phyloP scores from a whole-genome alignment of 2,797 vertebrate genomes.

The Gymnoscopelus braueri region DNA sequence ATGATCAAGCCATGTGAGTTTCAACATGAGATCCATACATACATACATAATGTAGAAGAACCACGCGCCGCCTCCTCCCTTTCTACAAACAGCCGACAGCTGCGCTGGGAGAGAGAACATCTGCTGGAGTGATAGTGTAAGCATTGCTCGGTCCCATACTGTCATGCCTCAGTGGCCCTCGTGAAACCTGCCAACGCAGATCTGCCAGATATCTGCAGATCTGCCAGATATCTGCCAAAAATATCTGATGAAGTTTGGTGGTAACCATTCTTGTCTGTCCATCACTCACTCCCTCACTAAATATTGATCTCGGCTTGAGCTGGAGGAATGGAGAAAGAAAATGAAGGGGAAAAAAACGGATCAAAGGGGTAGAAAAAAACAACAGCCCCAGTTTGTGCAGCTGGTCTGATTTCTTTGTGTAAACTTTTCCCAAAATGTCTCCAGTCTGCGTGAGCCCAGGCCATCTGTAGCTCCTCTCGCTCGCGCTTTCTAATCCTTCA shows the following conservation, averaged over 20 bases:
- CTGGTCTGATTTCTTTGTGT: slow-evolving; percentile 68
- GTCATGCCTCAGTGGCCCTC: slow-evolving; percentile 66
- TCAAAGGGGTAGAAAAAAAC: slow-evolving; percentile 35
- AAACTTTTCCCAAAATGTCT: slow-evolving; percentile 66
- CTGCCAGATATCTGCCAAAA: slow-evolving; percentile 45
- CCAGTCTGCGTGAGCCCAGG: slow-evolving; percentile 64
- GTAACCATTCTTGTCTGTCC: slow-evolving; percentile 55
- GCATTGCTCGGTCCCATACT: slow-evolving; percentile 39
- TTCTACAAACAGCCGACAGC: slow-evolving; percentile 63
- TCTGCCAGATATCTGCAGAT: slow-evolving; percentile 47
- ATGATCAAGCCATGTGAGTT: too few species aligned
- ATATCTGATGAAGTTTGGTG: slow-evolving; percentile 52
- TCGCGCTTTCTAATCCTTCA: slow-evolving; percentile 56
- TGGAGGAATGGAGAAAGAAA: slow-evolving; percentile 46
- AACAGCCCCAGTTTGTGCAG: slow-evolving; percentile 46
- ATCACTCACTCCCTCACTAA: slow-evolving; percentile 54
- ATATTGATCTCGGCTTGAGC: slow-evolving; percentile 58
- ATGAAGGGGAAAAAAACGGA: slow-evolving; percentile 19
- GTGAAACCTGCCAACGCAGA: slow-evolving; percentile 49
- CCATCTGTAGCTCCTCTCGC: slow-evolving; percentile 69
- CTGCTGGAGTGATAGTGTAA: slow-evolving; percentile 62
- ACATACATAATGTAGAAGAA: slow-evolving; percentile 7
- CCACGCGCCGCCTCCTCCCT: slow-evolving; percentile 23
- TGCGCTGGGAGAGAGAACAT: slow-evolving; percentile 65
- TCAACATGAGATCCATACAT: too few species aligned